Evolutionary conservation across 2,797 vertebrate genomes (phyloP).

Genomic region (Apogon talboti): DNA sequence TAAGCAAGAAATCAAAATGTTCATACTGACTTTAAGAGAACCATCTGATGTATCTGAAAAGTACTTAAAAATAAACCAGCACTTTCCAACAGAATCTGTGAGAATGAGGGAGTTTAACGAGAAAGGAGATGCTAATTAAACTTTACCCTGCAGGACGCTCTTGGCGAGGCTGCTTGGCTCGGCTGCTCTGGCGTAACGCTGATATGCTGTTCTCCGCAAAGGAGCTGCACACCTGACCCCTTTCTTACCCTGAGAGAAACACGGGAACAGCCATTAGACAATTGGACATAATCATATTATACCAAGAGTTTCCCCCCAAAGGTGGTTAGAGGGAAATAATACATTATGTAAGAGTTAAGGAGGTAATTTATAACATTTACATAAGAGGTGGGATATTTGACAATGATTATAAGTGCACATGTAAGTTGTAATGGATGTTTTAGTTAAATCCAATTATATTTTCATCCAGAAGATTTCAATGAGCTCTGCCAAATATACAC

Average conservation of each 20-base stretch:
- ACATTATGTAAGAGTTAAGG: conserved; percentile 19
- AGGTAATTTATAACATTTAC: neutral
- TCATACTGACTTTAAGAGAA: too few relatives aligned
- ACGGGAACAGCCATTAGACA: conserved; percentile 54
- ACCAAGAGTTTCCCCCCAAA: conserved; percentile 2
- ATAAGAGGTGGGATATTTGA: neutral
- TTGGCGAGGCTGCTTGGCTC: conserved; percentile 75
- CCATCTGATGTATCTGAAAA: neutral
- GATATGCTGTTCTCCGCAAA: conserved; percentile 75
- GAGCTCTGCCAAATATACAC: too few relatives aligned
- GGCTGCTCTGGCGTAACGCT: conserved; percentile 73
- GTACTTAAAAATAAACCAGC: neutral
- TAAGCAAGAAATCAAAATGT: neutral
- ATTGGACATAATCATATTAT: conserved; percentile 46
- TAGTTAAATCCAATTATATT: too few relatives aligned
- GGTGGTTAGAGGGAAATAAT: conserved; percentile 37
- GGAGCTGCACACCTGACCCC: conserved; percentile 71
- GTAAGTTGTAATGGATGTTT: too few relatives aligned
- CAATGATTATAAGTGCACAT: neutral
- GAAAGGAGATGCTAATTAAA: conserved; percentile 68
- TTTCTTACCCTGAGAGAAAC: conserved; percentile 80
- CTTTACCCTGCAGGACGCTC: conserved; percentile 84
- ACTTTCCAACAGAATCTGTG: neutral
- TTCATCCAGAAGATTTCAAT: too few relatives aligned
- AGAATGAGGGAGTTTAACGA: conserved; percentile 52